phyloP scores from a whole-genome alignment of 2,113 vertebrate genomes.

The Mormyrus lacerda region DNA sequence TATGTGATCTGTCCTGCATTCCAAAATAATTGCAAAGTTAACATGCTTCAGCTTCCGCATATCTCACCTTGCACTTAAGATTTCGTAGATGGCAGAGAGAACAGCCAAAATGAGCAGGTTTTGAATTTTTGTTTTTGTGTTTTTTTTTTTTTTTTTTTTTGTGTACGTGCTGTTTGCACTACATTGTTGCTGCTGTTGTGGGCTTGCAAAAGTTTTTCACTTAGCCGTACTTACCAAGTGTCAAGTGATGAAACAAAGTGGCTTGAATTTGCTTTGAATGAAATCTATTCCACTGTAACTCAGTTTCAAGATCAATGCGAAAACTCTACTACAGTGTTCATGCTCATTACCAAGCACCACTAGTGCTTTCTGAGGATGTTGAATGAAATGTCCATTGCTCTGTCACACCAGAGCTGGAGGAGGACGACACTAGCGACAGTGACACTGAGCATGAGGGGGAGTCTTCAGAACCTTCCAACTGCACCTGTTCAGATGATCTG shows the following conservation, averaged over 20 bases:
- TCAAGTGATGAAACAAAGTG: neutral
- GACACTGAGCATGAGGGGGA: slow-evolving; percentile 25
- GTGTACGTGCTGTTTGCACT: neutral
- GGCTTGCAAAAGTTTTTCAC: neutral
- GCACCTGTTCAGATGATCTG: slow-evolving; percentile 23
- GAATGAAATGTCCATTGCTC: neutral
- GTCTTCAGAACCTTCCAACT: slow-evolving; percentile 23
- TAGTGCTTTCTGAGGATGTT: neutral
- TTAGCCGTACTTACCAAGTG: neutral
- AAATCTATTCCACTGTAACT: neutral
- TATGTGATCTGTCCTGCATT: neutral
- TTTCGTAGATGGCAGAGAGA: neutral
- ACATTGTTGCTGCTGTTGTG: neutral
- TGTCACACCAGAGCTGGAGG: neutral
- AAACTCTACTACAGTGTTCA: neutral
- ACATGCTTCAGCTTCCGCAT: neutral
- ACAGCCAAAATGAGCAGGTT: neutral
- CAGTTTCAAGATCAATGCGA: neutral
- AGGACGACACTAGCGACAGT: slow-evolving; percentile 23
- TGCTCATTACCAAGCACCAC: neutral
- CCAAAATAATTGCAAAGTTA: neutral
- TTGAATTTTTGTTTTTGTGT: neutral
- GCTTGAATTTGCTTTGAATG: neutral
- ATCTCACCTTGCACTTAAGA: neutral
- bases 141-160: neutral